These are phyloP conservation scores for Saguinus imperator DNA, from an alignment of 2,113 vertebrate species.

Conservation along the genomic window DNA sequence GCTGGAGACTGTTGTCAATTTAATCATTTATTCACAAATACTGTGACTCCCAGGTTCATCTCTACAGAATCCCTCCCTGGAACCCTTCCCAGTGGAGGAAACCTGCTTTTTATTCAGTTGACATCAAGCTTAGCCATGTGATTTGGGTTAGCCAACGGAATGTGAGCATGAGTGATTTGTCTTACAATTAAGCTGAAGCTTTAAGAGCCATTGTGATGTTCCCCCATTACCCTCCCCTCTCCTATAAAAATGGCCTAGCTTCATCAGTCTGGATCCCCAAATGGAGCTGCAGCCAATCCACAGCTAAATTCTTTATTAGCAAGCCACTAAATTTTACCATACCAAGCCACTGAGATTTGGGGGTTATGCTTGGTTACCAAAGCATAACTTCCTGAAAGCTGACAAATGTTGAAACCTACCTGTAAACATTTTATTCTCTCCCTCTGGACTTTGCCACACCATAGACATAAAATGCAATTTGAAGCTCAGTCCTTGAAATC, in stretches of 20 bases:
- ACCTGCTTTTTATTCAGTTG: not conserved
- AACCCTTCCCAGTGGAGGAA: not conserved
- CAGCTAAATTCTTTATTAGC: not conserved
- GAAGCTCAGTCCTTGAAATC: conserved; percentile 22
- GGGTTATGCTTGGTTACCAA: not conserved
- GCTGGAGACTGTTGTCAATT: not conserved
- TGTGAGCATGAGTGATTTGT: not conserved
- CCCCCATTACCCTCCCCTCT: not conserved
- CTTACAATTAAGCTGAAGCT: not conserved
- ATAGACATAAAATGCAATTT: not conserved
- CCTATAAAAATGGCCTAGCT: not conserved
- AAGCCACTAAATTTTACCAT: not conserved
- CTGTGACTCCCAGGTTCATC: not conserved
- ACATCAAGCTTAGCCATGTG: not conserved
- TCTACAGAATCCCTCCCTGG: not conserved
- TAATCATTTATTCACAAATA: not conserved
- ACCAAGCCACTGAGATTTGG: not conserved
- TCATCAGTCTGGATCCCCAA: not conserved
- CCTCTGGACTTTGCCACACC: not conserved
- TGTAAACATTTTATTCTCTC: not conserved
- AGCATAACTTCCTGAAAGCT: not conserved
- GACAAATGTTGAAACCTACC: not conserved
- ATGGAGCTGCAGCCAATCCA: not conserved
- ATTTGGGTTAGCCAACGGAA: not conserved
- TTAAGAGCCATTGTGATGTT: not conserved